Conservation (phyloP, 2,888 invertebrate genomes). For the Pseudolycoriella hygida region DNA sequence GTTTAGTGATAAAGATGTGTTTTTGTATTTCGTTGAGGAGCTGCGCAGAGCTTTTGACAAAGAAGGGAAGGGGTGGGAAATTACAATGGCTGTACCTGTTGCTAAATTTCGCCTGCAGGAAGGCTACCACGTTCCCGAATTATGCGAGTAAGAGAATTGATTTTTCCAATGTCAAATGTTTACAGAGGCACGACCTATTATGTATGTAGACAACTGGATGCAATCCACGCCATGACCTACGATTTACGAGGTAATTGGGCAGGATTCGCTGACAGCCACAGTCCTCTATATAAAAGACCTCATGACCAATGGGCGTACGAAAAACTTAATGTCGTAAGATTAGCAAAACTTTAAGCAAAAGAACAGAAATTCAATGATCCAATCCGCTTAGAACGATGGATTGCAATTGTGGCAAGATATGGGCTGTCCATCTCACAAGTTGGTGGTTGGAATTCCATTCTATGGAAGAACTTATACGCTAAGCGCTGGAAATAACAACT, state of each 20-base stretch:
- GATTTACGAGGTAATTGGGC: conserved; percentile 81
- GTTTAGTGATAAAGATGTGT: conserved; percentile 67
- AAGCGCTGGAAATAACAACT: conserved; percentile 64
- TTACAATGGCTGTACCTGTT: conserved; percentile 78
- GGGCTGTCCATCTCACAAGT: conserved; percentile 72
- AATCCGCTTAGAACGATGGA: conserved; percentile 54
- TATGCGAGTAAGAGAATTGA: conserved; percentile 52
- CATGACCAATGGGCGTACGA: conserved; percentile 83
- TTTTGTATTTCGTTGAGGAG: conserved; percentile 68
- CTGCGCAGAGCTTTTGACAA: conserved; percentile 59
- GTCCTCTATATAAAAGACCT: conserved; percentile 67
- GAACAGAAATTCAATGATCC: background rate
- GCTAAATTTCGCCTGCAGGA: conserved; percentile 75
- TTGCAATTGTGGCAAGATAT: conserved; percentile 73
- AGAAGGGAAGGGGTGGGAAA: conserved; percentile 61
- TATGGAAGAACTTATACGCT: conserved; percentile 76
- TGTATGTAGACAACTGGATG: conserved; percentile 45
- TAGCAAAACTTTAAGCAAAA: background rate
- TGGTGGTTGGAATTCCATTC: conserved; percentile 78
- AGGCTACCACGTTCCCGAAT: conserved; percentile 78
- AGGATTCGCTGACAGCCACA: conserved; percentile 78
- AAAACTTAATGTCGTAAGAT: conserved; percentile 70
- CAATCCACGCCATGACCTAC: conserved; percentile 74
- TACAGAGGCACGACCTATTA: too few species aligned
- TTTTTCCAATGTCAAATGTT: too few species aligned